phyloP scores from a whole-genome alignment of 92 coral and sea anemone species.

The Meandrina meandrites region DNA sequence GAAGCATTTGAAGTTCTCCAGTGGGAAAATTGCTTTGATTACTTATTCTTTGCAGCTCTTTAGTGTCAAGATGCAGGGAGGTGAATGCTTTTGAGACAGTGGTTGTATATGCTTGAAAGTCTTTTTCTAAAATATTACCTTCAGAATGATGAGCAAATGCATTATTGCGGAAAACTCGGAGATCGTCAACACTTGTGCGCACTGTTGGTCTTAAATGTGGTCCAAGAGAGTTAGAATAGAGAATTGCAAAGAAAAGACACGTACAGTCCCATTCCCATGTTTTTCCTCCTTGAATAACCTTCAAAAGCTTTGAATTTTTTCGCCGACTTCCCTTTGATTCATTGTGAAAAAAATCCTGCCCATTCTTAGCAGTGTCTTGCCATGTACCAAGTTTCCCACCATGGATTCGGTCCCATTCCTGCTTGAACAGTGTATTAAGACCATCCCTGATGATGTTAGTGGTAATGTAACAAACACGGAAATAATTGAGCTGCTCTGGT shows the following conservation, averaged over 20 bases:
- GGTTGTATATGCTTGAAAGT: constrained; percentile 1
- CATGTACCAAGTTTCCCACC: constrained; percentile 26
- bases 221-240: constrained; percentile 43
- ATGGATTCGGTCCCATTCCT: constrained; percentile 46
- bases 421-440: constrained; percentile 40
- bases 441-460: constrained; percentile 26
- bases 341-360: neutral
- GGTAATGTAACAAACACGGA: constrained; percentile 30
- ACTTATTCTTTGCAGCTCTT: constrained; percentile 15
- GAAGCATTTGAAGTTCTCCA: neutral
- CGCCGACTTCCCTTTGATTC: constrained; percentile 8
- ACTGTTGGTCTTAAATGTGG: neutral
- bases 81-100: constrained; percentile 13
- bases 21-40: constrained; percentile 15
- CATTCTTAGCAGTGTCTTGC: constrained; percentile 37
- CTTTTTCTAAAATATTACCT: constrained; percentile 6
- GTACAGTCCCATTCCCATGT: constrained; percentile 55
- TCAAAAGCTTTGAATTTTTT: constrained; percentile 5
- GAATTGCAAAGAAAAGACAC: constrained; percentile 33
- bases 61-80: neutral
- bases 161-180: constrained; percentile 34
- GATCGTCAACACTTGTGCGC: neutral
- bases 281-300: constrained; percentile 22
- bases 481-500: constrained; percentile 17
- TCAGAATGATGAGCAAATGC: constrained; percentile 26